These are phyloP conservation scores for Symphodus melops DNA, from an alignment of 2,113 vertebrate genomes.

Conservation along the genomic window DNA sequence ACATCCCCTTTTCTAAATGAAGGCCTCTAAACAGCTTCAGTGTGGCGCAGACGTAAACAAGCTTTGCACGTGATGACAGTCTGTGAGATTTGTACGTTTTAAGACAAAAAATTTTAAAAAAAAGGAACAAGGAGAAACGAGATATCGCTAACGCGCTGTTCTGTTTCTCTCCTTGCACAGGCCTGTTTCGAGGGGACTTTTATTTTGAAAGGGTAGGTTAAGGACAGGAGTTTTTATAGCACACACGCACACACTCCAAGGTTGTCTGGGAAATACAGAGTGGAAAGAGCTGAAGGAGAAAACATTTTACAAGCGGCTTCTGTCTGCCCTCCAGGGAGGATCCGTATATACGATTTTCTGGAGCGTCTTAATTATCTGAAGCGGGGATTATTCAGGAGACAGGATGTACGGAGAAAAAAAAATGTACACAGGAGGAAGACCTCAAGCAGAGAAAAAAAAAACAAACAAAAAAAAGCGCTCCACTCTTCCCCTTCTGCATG, in stretches of 20 bases:
- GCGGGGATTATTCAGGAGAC: constrained; percentile 4
- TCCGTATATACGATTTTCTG: neutral
- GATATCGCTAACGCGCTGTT: too few species aligned
- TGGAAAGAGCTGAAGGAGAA: neutral
- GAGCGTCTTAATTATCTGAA: neutral
- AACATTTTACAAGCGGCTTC: neutral
- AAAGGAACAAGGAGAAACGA: too few species aligned
- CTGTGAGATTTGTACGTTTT: neutral
- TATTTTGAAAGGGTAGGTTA: neutral
- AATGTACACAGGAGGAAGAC: neutral
- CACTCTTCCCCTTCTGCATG: neutral
- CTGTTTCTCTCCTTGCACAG: neutral
- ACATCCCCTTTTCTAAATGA: neutral
- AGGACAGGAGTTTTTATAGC: neutral
- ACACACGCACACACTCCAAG: neutral
- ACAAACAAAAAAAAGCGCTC: neutral
- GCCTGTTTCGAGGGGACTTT: neutral
- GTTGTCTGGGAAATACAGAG: neutral
- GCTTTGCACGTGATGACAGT: neutral
- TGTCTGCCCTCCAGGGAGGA: neutral
- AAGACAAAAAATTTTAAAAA: neutral
- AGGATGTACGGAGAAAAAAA: neutral
- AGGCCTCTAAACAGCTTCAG: neutral
- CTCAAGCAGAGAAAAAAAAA: neutral
- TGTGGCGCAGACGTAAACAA: constrained; percentile 5